Base-by-base conservation (phyloP, 2,888 invertebrate genomes). In the Escarpia spicata region DNA sequence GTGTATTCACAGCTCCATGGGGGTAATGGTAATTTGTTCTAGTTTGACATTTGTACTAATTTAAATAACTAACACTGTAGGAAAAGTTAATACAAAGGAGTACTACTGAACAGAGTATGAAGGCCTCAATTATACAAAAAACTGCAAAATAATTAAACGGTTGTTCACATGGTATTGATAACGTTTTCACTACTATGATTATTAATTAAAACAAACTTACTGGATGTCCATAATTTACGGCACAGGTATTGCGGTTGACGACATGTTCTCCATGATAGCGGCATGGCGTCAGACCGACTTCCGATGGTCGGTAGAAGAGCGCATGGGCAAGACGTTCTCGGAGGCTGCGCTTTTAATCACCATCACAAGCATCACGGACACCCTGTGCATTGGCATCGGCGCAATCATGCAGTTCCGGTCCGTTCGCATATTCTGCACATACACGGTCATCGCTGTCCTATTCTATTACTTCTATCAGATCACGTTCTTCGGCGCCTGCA, bases 401-500 rank as follows among this genome's bases (percentile, higher is more conserved):
- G 75, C 75, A 26, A 75, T 75, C 26, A 75, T 26, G 75, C 75
- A 75, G 26, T 75, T 75, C 26, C 26, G 75, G 75, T 75, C 75
- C 26, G 75, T 75, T n/a, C 75, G 75, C n/a, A 75, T 75, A 19
- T 75, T 75, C 75, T 75, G 75, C 75, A 26, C 75, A 3, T 75
- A 26, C 75, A 75, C 75, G 6, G 75, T 26, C 75, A 26, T 75
- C 26, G 75, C 75, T 75, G 75, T 75, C 19, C 6, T 75, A 15
- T 75, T 75, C 26, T n/a, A 75, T 75, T 75, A 94, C 92, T 89
- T 94, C 60, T 94, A 94, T 92, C 94, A 94, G 60, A 90, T 94
- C 0, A 94, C 94, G 0, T 93, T 95, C 44, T 94, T 94, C 60
- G 93, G 93, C 19, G 94, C 94, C n/a, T 94, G 93, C 44, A 90